These are phyloP conservation scores for Diadumene lineata DNA, from an alignment of 92 coral and sea anemone genomes.

Conservation along the genomic window DNA sequence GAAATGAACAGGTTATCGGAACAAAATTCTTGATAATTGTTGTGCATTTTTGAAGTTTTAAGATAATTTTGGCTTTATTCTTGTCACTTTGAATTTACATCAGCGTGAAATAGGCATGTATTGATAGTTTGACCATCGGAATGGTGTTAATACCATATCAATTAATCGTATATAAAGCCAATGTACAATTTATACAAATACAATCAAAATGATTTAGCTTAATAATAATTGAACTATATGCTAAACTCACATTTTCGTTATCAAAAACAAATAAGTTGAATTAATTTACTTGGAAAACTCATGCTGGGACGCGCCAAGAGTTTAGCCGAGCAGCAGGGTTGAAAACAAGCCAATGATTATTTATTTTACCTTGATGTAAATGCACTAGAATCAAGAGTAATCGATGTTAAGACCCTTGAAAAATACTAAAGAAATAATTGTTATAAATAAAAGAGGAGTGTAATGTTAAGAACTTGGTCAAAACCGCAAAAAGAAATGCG, in stretches of 20 bases:
- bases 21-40: not conserved
- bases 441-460: not conserved
- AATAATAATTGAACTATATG: too few species aligned
- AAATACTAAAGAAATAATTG: not conserved
- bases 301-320: not conserved
- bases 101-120: not conserved
- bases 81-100: not conserved
- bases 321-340: not conserved
- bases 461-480: not conserved
- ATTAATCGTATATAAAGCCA: not conserved
- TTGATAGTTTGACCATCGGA: not conserved
- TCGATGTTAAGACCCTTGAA: not conserved
- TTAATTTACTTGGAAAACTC: not conserved
- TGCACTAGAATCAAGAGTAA: not conserved
- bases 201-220: not conserved
- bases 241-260: not conserved
- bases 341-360: not conserved
- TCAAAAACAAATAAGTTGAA: not conserved
- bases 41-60: not conserved
- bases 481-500: not conserved
- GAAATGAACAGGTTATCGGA: not conserved
- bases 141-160: not conserved
- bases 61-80: not conserved
- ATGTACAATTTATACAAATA: constrained; percentile 2
- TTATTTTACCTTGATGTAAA: too few species aligned